phyloP scores from a whole-genome alignment of 1,140 invertebrate species.

The Drosophila equinoxialis region DNA sequence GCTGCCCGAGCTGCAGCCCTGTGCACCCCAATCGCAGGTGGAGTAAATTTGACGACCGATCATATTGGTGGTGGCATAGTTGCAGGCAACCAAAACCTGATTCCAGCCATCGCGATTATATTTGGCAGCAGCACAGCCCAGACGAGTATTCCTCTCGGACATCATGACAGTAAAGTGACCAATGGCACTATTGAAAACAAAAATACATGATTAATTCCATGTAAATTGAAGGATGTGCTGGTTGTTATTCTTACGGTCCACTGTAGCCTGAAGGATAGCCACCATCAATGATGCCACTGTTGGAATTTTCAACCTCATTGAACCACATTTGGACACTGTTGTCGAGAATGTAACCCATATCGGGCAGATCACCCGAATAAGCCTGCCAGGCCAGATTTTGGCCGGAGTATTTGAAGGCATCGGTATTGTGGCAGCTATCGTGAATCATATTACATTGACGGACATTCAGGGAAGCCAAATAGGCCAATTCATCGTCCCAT shows the following conservation, averaged over 20 bases:
- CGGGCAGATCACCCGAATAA: constrained; percentile 29
- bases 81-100: constrained; percentile 54
- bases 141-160: constrained; percentile 51
- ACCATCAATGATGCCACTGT: constrained; percentile 37
- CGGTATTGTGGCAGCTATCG: constrained; percentile 68
- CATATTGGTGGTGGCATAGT: constrained; percentile 67
- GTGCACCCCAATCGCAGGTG: constrained; percentile 33
- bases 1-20: constrained; percentile 48
- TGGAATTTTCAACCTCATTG: constrained; percentile 46
- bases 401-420: constrained; percentile 59
- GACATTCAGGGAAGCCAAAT: constrained; percentile 59
- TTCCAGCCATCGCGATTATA: constrained; percentile 43
- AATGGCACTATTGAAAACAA: constrained; percentile 40
- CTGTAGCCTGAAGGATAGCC: constrained; percentile 45
- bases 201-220: too few relatives aligned
- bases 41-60: constrained; percentile 53
- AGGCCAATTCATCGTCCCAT: constrained; percentile 70
- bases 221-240: rapidly evolving
- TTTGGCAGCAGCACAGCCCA: constrained; percentile 61
- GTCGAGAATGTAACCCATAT: constrained; percentile 32
- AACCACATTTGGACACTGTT: constrained; percentile 58
- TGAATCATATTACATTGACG: constrained; percentile 58
- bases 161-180: constrained; percentile 73
- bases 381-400: constrained; percentile 67
- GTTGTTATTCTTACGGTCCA: constrained; percentile 51